Conservation (phyloP, 1,140 invertebrate species). For the Pseudomyrmex cubaensis region DNA sequence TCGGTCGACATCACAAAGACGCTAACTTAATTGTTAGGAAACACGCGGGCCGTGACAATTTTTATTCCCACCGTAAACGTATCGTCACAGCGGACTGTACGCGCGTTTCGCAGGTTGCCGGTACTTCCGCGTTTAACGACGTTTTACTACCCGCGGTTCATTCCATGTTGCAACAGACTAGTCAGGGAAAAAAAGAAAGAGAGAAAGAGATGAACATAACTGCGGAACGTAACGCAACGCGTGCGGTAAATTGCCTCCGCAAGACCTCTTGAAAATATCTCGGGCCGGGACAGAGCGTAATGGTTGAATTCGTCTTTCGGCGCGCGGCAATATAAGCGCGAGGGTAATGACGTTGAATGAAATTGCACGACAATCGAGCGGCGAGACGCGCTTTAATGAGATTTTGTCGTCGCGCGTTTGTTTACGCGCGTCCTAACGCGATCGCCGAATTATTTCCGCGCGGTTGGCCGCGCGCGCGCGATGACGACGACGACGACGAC, state of each 20-base stretch:
- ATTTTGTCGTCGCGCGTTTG: conserved; percentile 13
- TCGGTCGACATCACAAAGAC: conserved; percentile 21
- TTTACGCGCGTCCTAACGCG: conserved; percentile 2
- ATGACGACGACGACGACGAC: no score
- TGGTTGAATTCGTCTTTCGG: background rate
- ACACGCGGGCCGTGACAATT: conserved; percentile 28
- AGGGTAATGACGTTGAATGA: background rate
- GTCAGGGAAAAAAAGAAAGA: background rate
- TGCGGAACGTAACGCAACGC: conserved; percentile 5
- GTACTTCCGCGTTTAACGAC: conserved; percentile 19
- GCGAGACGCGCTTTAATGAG: background rate
- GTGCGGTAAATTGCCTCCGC: conserved; percentile 19
- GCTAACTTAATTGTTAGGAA: conserved; percentile 36
- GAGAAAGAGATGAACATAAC: background rate
- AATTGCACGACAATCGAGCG: conserved; percentile 17
- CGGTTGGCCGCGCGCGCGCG: background rate
- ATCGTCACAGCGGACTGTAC: background rate
- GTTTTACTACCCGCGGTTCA: background rate
- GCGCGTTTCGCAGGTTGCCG: conserved; percentile 3
- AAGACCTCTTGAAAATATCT: conserved; percentile 19
- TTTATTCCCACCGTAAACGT: conserved; percentile 32
- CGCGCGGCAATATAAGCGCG: background rate
- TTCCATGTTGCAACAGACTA: background rate
- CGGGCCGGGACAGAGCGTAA: background rate
- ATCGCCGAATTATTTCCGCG: conserved; percentile 22